Base-by-base conservation (phyloP, 1,140 invertebrate genomes). In the Melitaea cinxia region DNA sequence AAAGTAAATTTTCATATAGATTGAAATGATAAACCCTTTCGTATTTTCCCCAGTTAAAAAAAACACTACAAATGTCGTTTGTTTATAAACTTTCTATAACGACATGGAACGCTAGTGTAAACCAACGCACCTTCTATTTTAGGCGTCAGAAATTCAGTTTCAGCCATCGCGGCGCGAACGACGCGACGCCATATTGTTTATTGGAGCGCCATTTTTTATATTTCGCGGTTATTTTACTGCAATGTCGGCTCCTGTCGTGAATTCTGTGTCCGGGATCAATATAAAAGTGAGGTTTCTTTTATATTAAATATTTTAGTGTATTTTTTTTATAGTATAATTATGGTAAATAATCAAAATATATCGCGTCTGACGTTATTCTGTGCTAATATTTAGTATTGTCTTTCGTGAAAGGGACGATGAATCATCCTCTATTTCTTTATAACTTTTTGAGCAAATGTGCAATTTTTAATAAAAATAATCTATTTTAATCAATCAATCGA, bases 61-160 rank as follows among this genome's bases (percentile, higher is more conserved):
- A n/a, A n/a, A n/a, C n/a, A n/a, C n/a, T 9, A n/a, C 2, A 7
- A 47, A 17, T 47, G 42, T 42, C 10, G 35, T n/a, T 15, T 47
- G 10, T 23, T 50, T 60, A 53, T 53, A 35, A 45, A 65, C 63
- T 65, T 58, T 59, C 55, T 57, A 65, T 24, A 15, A 58, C 57
- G 17, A 37, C 26, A n/a, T 28, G 15, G 49, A 33, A 30, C 24
- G 54, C 24, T 55, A 55, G 28, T 55, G 55, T 42, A 39, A 42
- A 53, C 50, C 80, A 78, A 75, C 62, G 66, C 69, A 74, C 73
- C 75, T 83, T 83, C 83, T 89, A 89, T 89, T 89, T 89, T 85
- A 70, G 80, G 85, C 73, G 59, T 68, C 72, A 76, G 78, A 83
- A 75, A 88, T 86, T 88, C 87, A 88, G 84, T 88, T 85, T 77